phyloP scores from a whole-genome alignment of 2,113 vertebrate species.

The Chlamydotis undulata region DNA sequence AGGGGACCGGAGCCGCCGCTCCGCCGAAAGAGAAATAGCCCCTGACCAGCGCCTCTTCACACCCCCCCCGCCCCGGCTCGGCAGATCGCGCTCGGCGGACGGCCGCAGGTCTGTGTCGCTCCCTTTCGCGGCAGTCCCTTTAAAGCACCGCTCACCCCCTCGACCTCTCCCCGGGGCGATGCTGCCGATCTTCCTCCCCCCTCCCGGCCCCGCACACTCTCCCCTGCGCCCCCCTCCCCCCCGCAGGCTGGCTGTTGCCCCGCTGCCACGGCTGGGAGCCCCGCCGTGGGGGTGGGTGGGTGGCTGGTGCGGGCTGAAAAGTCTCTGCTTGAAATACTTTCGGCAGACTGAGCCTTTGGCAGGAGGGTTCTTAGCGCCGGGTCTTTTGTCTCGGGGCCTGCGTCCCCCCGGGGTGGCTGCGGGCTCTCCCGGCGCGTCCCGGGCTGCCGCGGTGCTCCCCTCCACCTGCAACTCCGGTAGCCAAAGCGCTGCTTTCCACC shows the following conservation, averaged over 20 bases:
- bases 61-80: constrained; percentile 42
- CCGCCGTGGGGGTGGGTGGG: neutral
- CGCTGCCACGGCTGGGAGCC: neutral
- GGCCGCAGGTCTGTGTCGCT: constrained; percentile 77
- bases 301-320: neutral
- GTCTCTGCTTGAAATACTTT: constrained; percentile 25
- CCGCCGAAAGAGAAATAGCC: constrained; percentile 77
- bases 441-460: neutral
- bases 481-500: neutral
- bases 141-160: constrained; percentile 60
- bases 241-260: neutral
- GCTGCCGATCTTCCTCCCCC: neutral
- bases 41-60: constrained; percentile 78
- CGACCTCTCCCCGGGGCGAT: neutral
- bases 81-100: constrained; percentile 69
- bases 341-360: neutral
- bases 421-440: neutral
- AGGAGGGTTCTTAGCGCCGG: constrained; percentile 23
- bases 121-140: constrained; percentile 73
- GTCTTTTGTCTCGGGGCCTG: constrained; percentile 52
- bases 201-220: neutral
- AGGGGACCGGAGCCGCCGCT: constrained; percentile 73
- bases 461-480: neutral
- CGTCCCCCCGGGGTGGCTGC: neutral
- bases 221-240: neutral